Evolutionary conservation across 2,113 vertebrate genomes (phyloP).

Genomic region (Marmota monax): DNA sequence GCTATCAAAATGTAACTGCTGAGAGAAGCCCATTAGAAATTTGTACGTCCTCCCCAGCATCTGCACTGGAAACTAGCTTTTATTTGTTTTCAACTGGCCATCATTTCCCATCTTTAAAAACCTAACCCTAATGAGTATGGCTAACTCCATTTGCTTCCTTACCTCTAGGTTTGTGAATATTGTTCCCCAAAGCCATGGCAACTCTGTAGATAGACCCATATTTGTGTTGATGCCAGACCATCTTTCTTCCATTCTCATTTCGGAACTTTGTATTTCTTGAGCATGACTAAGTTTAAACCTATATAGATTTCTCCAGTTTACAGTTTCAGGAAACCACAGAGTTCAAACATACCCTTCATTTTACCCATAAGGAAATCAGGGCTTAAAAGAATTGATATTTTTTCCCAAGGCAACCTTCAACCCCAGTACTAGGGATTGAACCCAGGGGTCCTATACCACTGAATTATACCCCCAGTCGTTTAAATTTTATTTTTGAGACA

Average conservation of each 20-base stretch:
- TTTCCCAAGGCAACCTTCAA: not conserved
- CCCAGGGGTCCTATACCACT: no score
- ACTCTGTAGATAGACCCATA: not conserved
- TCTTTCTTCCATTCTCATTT: slow-evolving; percentile 18
- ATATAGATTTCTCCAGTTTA: slow-evolving; percentile 4
- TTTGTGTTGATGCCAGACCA: not conserved
- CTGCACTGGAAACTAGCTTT: not conserved
- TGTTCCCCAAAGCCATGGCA: not conserved
- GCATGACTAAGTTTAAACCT: slow-evolving; percentile 6
- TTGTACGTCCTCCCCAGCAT: not conserved
- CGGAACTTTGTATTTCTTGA: slow-evolving; percentile 15
- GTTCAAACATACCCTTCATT: not conserved
- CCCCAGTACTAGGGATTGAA: no score
- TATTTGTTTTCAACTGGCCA: not conserved
- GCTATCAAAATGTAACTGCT: slow-evolving; percentile 28
- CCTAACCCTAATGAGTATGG: not conserved
- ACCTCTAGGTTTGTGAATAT: not conserved
- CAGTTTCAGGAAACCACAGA: not conserved
- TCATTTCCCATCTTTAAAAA: slow-evolving; percentile 40
- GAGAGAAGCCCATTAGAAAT: slow-evolving; percentile 23
- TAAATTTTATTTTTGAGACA: no score
- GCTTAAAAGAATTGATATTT: slow-evolving; percentile 34
- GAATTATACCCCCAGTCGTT: no score
- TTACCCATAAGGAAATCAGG: slow-evolving; percentile 45
- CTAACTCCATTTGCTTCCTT: not conserved